Evolutionary conservation across 2,888 invertebrate genomes (phyloP), one percentile per base, ranked within the genome.

Genomic region (Arge pagana): DNA sequence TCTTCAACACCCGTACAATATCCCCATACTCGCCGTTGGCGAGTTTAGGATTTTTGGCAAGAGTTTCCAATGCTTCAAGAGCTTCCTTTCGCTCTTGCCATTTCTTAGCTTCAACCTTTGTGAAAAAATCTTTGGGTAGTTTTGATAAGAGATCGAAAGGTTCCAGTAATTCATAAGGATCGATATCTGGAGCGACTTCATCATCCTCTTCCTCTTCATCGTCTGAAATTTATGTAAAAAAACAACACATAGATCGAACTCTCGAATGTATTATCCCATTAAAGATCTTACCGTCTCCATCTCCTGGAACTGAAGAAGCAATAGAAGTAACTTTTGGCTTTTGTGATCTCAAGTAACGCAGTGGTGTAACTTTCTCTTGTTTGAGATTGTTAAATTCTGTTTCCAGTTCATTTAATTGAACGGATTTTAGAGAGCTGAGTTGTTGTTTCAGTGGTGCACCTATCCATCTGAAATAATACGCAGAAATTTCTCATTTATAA

Each of bases 61-160:
- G 78, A 58, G 83, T 84, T 59, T 94, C 92, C 8, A 97, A 74
- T 0, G 82, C 81, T 63, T 97, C 97, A 10, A 99, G 75, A 0
- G 90, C 89, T 71, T 97, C 96, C 71, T 96, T 96, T 21, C 99
- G 81, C 52, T 97, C 93, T 70, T 93, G 93, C 99, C 96, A 99
- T 70, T 95, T 97, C 76, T 94, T 96, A 0, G 92, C 92, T 66
- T 98, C 95, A 3, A 93, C 74, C 74, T 96, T 93, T 3, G 96
- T 96, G 71, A 89, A 95, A 76, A 97, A 98, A 76, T 97, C 95
- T 78, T 94, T 93, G 0, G 97, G 96, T 26, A 99, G 78, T 72
- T 94, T 92, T 0, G 93, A 88, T 1, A 98, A 76, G 60, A 99
- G 92, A 70, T 99, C 96, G 39, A 96, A 94, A 0, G 97, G 91